Base-by-base conservation (phyloP, 2,113 vertebrate species). In the Zosterops pallidus region DNA sequence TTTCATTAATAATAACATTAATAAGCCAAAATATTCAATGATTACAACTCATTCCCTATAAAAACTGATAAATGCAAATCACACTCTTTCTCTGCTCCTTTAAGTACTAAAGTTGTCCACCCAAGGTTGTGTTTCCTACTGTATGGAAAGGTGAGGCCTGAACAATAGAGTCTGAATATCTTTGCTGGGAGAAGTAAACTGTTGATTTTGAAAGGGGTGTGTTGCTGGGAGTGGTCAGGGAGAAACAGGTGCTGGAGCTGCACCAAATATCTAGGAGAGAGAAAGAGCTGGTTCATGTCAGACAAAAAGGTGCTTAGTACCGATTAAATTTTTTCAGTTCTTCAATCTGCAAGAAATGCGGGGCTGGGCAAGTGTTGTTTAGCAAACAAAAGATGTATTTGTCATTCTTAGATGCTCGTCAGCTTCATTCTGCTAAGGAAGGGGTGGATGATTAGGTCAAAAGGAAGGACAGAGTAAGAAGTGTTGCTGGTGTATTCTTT, bases 221-320 rank as follows among this genome's bases (percentile, higher is more conserved):
- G 15, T 6, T 86, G 5, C n/a, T 67, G 12, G 7, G 9, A 41
- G 21, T 0, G 0, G 39, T 11, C 28, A 37, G 7, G n/a, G 9
- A 14, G 50, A 72, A 74, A 35, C 6, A 56, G 50, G 14, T 47
- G 9, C 6, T 52, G 18, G 9, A 83, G 3, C 25, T 80, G 23
- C 50, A 57, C 22, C 33, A 59, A 37, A 10, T 35, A 33, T 56
- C 17, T 74, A 59, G 26, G 29, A 56, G 19, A 65, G 20, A 9
- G 23, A 56, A 77, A 77, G 11, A 50, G 39, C 14, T 14, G 16
- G 8, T 63, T 49, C 14, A 18, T 25, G 9, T n/a, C 24, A 63
- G 47, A 71, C 6, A 76, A 23, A 70, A 75, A 57, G 5, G 14
- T 39, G 8, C 6, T 68, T 84, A 87, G 20, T 39, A 28, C 5